Evolutionary conservation across 2,888 invertebrate genomes (phyloP).

Genomic region (Cacoxenus indagator): DNA sequence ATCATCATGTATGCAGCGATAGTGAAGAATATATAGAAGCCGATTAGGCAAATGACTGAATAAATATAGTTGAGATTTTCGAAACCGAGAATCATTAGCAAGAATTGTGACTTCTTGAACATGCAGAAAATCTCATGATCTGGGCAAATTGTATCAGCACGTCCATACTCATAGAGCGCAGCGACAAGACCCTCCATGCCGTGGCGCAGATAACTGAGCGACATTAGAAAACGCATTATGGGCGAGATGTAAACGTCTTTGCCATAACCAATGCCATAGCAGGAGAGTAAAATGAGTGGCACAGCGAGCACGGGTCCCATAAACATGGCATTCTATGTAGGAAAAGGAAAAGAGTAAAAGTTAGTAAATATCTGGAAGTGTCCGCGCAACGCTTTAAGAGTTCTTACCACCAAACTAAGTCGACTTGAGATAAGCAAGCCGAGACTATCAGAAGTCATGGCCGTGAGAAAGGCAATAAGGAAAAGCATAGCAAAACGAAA

Average conservation of each 20-base stretch:
- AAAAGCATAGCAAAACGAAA: conserved; percentile 79
- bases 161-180: conserved; percentile 82
- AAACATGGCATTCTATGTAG: conserved; percentile 85
- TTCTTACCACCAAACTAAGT: conserved; percentile 83
- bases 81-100: conserved; percentile 83
- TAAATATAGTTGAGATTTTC: conserved; percentile 78
- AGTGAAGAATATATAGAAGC: conserved; percentile 81
- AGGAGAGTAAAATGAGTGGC: conserved; percentile 89
- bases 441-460: conserved; percentile 84
- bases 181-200: conserved; percentile 85
- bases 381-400: too few species aligned
- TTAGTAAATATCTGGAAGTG: neutral
- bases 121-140: conserved; percentile 80
- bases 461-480: conserved; percentile 78
- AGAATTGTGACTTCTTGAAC: conserved; percentile 80
- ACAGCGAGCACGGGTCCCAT: conserved; percentile 89
- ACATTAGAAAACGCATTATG: conserved; percentile 83
- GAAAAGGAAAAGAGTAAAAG: conserved; percentile 43
- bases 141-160: conserved; percentile 83
- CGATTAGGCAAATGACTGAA: conserved; percentile 77
- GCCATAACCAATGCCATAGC: conserved; percentile 88
- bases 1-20: conserved; percentile 79
- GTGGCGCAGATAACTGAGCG: conserved; percentile 85
- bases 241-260: conserved; percentile 78
- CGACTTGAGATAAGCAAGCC: conserved; percentile 82